Percentiles rank a stretch among this genome's conserved stretches.
Conservation (phyloP, 2,888 invertebrate genomes). For the Caenorhabditis zanzibari region DNA sequence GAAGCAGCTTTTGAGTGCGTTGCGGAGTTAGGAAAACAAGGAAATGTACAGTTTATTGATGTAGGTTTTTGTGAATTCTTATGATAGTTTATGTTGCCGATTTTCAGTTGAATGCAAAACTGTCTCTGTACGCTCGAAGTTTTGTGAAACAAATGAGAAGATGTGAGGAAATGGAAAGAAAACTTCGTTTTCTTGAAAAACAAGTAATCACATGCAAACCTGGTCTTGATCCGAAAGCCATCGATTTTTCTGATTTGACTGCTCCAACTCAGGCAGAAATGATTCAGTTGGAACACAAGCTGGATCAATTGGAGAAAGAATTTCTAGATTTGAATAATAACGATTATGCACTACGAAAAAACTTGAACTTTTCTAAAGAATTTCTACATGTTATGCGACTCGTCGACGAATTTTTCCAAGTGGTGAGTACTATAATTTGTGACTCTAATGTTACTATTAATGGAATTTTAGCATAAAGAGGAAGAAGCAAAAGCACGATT, state of each 20-base stretch:
- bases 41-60: conserved; percentile 79
- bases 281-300: conserved; percentile 87
- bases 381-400: conserved; percentile 66
- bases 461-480: conserved; percentile 59
- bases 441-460: no score
- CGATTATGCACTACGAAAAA: conserved; percentile 69
- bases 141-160: conserved; percentile 97
- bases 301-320: conserved; percentile 70
- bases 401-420: conserved; percentile 78
- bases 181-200: conserved; percentile 90
- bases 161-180: conserved; percentile 93
- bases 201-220: conserved; percentile 96
- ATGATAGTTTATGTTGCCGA: neutral
- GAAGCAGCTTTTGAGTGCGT: conserved; percentile 79
- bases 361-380: conserved; percentile 70
- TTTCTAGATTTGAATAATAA: conserved; percentile 78
- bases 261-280: conserved; percentile 98
- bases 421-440: conserved; percentile 66
- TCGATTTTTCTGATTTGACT: conserved; percentile 85
- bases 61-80: conserved; percentile 66
- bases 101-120: conserved; percentile 93
- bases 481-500: conserved; percentile 56
- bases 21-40: conserved; percentile 75
- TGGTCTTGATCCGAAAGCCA: conserved; percentile 91
- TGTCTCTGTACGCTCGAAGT: conserved; percentile 97